phyloP scores from a whole-genome alignment of 2,888 invertebrate species.

The Monopis laevigella region DNA sequence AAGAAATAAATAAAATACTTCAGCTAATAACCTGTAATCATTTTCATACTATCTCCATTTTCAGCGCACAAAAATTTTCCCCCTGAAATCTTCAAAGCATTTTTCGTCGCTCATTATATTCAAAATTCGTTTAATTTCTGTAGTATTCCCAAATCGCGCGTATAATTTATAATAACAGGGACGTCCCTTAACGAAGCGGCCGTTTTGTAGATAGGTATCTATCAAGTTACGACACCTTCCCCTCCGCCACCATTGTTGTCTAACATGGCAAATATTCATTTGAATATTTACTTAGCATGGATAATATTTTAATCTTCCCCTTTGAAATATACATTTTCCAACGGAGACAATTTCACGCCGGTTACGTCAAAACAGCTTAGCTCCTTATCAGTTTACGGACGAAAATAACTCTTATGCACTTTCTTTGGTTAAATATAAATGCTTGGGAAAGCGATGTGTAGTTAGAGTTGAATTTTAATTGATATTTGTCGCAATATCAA shows the following conservation, averaged over 20 bases:
- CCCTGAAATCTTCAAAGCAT: no score
- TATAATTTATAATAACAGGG: slow-evolving; percentile 64
- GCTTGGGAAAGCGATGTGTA: slow-evolving; percentile 14
- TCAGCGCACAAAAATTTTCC: no score
- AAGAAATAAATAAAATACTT: no score
- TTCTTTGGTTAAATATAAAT: slow-evolving; percentile 2
- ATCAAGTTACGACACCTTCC: slow-evolving; percentile 60
- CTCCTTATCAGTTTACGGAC: slow-evolving; percentile 28
- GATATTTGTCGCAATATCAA: slow-evolving; percentile 47
- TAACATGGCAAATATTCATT: slow-evolving; percentile 69
- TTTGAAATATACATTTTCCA: slow-evolving; percentile 68
- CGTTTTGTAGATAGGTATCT: slow-evolving; percentile 66
- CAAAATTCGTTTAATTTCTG: slow-evolving; percentile 47
- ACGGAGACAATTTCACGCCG: slow-evolving; percentile 64
- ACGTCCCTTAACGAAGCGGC: slow-evolving; percentile 57
- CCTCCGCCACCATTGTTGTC: slow-evolving; percentile 60
- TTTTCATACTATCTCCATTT: no score
- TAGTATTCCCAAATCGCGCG: slow-evolving; percentile 57
- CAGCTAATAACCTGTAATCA: no score
- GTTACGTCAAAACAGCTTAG: slow-evolving; percentile 42
- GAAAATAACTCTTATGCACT: slow-evolving; percentile 29
- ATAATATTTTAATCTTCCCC: slow-evolving; percentile 71
- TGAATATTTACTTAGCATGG: slow-evolving; percentile 70
- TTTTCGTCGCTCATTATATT: slow-evolving; percentile 33
- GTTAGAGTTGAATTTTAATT: slow-evolving; percentile 36